Base-by-base conservation (phyloP, 1,140 invertebrate genomes). In the Pseudomyrmex concolor region DNA sequence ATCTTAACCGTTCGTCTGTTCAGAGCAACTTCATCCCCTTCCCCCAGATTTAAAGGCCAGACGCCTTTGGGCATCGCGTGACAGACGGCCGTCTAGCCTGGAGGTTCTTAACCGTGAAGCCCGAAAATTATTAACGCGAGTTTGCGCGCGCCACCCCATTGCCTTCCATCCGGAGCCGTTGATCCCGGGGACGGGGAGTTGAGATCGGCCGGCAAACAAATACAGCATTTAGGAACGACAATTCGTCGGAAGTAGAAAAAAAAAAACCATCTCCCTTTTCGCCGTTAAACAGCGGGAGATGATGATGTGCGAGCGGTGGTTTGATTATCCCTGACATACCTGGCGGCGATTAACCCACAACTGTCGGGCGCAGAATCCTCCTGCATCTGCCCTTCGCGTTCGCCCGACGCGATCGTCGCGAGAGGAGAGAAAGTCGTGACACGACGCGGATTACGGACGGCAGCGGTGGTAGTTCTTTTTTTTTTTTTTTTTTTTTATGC, bases 311-410 rank as follows among this genome's bases (percentile, higher is more conserved):
- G 34, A 34, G 12, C 5, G 60, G 2, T 54, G 15, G 10, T 59
- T 80, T 7, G 66, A 80, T 12, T 15, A 80, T 80, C 54, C 54
- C 66, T 59, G 48, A 60, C 71, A 34, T 34, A 71, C 54, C 66
- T 66, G n/a, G 55, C 66, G 76, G 66, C 76, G 80, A 86, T 89
- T 84, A 87, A 88, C 84, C 68, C 86, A 84, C 88, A 89, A 89
- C 86, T 89, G 88, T 89, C 82, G 62, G 77, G 62, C 71, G 76
- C 82, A 60, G 73, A 74, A 85, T 84, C n/a, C 54, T 64, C 57
- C 1, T 19, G 54, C 76, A 80, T 80, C 76, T 70, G 76, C 19
- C 43, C 43, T 71, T 50, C 22, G n/a, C 7, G n/a, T n/a, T 70
- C 59, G 22, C 43, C 54, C 64, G 25, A 25, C 25, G 25, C 34